Base-by-base conservation (phyloP, 1,140 invertebrate species). In the Zophobas atratus region DNA sequence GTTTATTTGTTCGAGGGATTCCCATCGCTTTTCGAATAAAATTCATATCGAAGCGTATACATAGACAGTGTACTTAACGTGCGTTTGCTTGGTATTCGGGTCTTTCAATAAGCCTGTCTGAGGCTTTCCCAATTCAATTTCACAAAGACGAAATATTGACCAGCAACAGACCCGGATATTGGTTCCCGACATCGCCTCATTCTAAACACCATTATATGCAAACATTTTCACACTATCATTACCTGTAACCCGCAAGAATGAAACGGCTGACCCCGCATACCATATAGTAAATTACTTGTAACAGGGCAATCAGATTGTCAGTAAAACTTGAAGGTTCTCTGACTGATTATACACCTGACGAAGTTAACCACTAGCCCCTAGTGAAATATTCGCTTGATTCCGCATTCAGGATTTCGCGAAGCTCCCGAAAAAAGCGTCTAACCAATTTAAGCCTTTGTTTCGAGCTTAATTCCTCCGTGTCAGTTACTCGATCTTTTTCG, bases 131-230 rank as follows among this genome's bases (percentile, higher is more conserved):
- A 43, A 67, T 67, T 67, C 60, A 55, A 72, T 43, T 56, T 73
- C 55, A 55, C 71, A 73, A 56, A 73, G 35, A 56, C 49, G 71
- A 73, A 53, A 73, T 73, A 73, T 73, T 53, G 71, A 53, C 71
- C 71, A 55, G 55, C 6, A 73, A 43, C 6, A 56, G 60, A 67
- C 60, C 60, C 71, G 71, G 71, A 73, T 73, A 73, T 73, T 73
- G 71, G 67, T 38, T 71, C 48, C n/a, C 71, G 33, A 36, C 55
- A 56, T 6, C 49, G 48, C 36, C 49, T 5, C 49, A 73, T n/a
- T 72, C 51, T 72, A 72, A 72, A 43, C 70, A 72, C 70, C 32
- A 35, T 32, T 33, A 72, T 72, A 72, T 72, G 70, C 70, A 72
- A 72, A 72, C 51, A 72, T 72, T 67, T 60, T 67, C 60, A 32